Evolutionary conservation across 2,797 vertebrate species (phyloP), one percentile per base, ranked within the genome.

Genomic region (Notolabrus celidotus): DNA sequence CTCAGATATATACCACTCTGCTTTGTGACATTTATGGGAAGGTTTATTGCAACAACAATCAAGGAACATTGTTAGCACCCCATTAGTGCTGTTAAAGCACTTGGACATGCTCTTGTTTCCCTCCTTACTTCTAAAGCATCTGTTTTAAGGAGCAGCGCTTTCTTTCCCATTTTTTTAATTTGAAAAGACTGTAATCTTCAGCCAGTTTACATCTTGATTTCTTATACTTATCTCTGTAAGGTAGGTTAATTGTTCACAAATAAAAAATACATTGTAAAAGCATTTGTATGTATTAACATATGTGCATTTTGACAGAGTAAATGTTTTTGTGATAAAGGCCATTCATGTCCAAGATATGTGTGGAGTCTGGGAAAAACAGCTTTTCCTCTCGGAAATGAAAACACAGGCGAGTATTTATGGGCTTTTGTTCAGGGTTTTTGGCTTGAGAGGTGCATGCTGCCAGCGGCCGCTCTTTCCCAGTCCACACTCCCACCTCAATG

Each of bases 31-130:
- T 93, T 94, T 91, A 93, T 88, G 85, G 83, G 87, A 69, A 73
- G 16, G 67, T 92, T 93, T 92, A 92, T 82, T 85, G 79, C 88
- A 87, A 77, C 66, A 85, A 81, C 89, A 89, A 88, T 90, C 79
- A 87, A 74, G 80, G 55, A 80, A 83, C 50, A 65, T 79, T 86
- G 86, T 93, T 92, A 89, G 83, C 90, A 92, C 92, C 84, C 82
- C 91, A 82, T 92, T 92, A 91, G 68, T 73, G 54, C 87, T 51
- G 42, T 80, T 67, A 87, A 89, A 87, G 67, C 68, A 68, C 72
- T 80, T 77, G 47, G 81, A 71, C 74, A 57, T 80, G 17, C 62
- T 87, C 20, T 83, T 69, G 80, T 52, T 59, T 59, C 31, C 25
- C 22, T 67, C 51, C 49, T 55, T 76, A 64, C 17, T 6, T 49